These are phyloP conservation scores for Bolborhynchus lineola DNA, from an alignment of 2,113 vertebrate genomes.

Conservation along the genomic window DNA sequence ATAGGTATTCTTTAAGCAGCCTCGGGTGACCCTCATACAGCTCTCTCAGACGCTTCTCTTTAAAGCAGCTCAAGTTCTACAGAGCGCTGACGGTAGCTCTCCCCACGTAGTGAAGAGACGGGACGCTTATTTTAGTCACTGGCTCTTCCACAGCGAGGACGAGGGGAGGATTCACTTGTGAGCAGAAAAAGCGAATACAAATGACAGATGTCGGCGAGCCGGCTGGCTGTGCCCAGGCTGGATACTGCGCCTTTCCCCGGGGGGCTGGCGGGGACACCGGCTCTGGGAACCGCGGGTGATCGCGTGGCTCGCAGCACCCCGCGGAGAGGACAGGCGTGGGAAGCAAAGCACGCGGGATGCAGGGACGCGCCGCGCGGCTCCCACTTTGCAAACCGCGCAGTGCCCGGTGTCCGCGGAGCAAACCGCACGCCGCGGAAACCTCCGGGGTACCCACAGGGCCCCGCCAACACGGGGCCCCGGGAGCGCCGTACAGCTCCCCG, in stretches of 20 bases:
- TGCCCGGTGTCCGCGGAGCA: not conserved
- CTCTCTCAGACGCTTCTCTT: not conserved
- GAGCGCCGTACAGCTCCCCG: not conserved
- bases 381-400: not conserved
- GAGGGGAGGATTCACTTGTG: not conserved
- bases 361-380: not conserved
- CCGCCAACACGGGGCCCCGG: not conserved
- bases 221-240: not conserved
- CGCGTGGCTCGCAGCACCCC: not conserved
- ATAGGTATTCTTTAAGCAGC: rapidly evolving
- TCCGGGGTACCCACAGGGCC: not conserved
- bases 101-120: not conserved
- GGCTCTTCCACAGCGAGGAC: not conserved
- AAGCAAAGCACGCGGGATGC: not conserved
- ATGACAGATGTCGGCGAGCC: rapidly evolving
- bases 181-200: not conserved
- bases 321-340: not conserved
- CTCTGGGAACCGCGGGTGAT: not conserved
- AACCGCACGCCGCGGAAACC: not conserved
- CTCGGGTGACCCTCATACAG: not conserved
- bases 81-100: not conserved
- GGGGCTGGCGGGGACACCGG: not conserved
- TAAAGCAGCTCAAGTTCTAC: not conserved
- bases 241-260: not conserved
- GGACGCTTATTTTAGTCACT: not conserved